These are phyloP conservation scores for Tachysurus vachellii DNA, from an alignment of 2,113 vertebrate species.

Conservation along the genomic window DNA sequence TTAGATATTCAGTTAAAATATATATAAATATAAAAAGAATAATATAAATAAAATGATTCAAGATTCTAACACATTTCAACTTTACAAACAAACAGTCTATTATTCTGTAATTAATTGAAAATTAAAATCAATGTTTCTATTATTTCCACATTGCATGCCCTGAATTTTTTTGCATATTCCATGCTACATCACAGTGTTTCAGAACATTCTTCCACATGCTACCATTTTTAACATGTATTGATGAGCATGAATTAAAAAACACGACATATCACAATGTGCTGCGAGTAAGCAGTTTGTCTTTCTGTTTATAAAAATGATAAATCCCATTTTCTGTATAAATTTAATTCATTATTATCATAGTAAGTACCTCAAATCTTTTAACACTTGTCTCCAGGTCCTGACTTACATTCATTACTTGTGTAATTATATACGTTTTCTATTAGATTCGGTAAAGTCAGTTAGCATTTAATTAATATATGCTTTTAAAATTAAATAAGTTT, in stretches of 20 bases:
- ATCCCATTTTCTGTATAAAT: not conserved
- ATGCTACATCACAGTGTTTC: not conserved
- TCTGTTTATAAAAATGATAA: not conserved
- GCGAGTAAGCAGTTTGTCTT: not conserved
- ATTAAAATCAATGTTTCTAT: not conserved
- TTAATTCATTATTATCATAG: not conserved
- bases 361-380: not conserved
- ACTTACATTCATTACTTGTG: not conserved
- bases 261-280: not conserved
- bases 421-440: not conserved
- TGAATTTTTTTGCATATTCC: conserved; percentile 7
- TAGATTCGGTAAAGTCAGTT: not conserved
- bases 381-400: not conserved
- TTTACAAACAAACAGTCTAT: not conserved
- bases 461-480: not conserved
- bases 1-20: not conserved
- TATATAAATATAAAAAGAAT: too few relatives aligned
- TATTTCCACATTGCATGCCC: not conserved
- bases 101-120: conserved; percentile 1
- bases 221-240: not conserved
- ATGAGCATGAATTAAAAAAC: not conserved
- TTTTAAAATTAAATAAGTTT: not conserved
- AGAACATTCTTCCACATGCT: not conserved
- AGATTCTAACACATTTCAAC: not conserved
- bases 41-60: not conserved